Conservation (phyloP, 2,888 invertebrate species). For the Rhingia rostrata region DNA sequence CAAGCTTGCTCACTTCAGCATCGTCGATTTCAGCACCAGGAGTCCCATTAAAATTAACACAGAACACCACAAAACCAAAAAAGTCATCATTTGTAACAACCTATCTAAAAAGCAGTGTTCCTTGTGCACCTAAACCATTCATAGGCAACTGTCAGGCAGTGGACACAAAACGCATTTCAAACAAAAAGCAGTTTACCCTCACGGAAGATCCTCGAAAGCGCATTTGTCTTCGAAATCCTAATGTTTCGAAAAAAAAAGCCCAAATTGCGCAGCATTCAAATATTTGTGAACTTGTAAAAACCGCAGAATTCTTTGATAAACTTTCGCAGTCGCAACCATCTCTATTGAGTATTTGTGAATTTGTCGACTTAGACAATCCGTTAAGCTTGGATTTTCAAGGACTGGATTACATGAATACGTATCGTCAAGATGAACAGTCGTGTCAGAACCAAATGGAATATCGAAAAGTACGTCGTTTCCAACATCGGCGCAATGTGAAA, state of each 20-base stretch:
- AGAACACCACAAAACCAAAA: conserved; percentile 9
- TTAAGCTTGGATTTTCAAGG: conserved; percentile 81
- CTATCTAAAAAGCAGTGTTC: conserved; percentile 78
- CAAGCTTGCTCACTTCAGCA: background rate
- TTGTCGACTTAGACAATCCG: conserved; percentile 81
- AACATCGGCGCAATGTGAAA: conserved; percentile 78
- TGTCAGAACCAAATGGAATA: conserved; percentile 79
- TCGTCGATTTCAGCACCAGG: background rate
- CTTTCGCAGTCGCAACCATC: conserved; percentile 77
- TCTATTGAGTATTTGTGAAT: conserved; percentile 79
- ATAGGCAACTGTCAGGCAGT: conserved; percentile 78
- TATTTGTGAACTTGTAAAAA: conserved; percentile 78
- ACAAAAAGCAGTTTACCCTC: conserved; percentile 78
- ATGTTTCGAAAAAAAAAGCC: conserved; percentile 72
- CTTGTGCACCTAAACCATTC: conserved; percentile 76
- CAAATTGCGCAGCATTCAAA: conserved; percentile 52
- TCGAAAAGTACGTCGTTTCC: conserved; percentile 78
- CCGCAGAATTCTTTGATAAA: conserved; percentile 79
- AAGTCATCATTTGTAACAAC: conserved; percentile 76
- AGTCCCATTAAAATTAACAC: conserved; percentile 1
- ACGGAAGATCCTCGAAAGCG: conserved; percentile 81
- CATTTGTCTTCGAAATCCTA: conserved; percentile 79
- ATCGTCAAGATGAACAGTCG: conserved; percentile 80
- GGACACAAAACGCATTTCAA: conserved; percentile 76
- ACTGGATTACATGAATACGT: conserved; percentile 80